A percentile compares a stretch with the other conserved stretches of the same genome.
Conservation (phyloP, 2,797 vertebrate species). For the Garrulus glandarius region DNA sequence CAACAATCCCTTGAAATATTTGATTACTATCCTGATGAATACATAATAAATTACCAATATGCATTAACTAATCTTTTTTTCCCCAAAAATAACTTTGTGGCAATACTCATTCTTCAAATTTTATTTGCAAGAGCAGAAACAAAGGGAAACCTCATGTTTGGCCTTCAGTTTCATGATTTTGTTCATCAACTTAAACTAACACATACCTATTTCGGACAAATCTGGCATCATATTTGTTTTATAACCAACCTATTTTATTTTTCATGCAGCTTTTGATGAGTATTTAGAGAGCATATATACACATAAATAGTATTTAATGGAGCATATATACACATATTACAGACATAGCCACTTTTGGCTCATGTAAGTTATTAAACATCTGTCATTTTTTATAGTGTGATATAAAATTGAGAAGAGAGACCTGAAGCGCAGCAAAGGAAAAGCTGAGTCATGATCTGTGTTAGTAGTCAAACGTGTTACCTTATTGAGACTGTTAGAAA, state of each 20-base stretch:
- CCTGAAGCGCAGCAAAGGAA: slow-evolving; percentile 31
- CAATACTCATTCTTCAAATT: neutral
- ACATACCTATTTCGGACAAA: neutral
- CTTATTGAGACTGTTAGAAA: slow-evolving; percentile 64
- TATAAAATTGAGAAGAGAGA: slow-evolving; percentile 30
- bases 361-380: neutral
- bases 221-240: neutral
- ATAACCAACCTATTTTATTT: neutral
- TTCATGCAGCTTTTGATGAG: neutral
- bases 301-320: neutral
- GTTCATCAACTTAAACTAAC: neutral
- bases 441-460: slow-evolving; percentile 16
- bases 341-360: neutral
- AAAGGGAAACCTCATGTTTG: neutral
- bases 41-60: neutral
- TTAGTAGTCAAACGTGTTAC: slow-evolving; percentile 64
- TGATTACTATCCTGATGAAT: neutral
- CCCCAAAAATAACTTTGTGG: neutral
- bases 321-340: neutral
- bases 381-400: neutral
- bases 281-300: neutral
- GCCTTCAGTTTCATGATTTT: neutral
- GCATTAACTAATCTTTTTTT: neutral
- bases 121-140: neutral
- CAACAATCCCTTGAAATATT: neutral